A percentile compares a stretch with the other conserved stretches of the same genome.
Evolutionary conservation across 2,888 invertebrate species (phyloP).

Genomic region (Gryllus longicercus): DNA sequence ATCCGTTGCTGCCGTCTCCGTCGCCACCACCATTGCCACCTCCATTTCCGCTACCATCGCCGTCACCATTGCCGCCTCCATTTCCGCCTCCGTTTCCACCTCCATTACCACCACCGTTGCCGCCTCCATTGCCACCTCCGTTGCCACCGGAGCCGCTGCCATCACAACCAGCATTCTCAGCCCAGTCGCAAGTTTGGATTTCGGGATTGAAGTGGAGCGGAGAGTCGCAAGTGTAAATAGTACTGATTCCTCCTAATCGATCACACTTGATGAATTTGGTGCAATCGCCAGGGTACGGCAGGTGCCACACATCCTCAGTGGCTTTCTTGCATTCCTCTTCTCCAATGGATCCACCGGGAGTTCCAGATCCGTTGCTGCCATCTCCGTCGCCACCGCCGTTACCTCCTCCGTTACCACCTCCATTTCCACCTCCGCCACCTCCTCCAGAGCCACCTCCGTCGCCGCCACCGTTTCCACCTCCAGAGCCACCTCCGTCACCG

Average conservation of each 20-base stretch:
- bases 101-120: too few relatives aligned
- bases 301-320: neutral
- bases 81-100: too few relatives aligned
- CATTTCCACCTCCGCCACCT: too few relatives aligned
- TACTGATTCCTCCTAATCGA: neutral
- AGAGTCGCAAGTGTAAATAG: neutral
- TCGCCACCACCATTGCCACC: too few relatives aligned
- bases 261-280: neutral
- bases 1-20: too few relatives aligned
- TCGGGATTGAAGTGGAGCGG: neutral
- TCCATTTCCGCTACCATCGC: too few relatives aligned
- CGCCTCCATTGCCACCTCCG: neutral
- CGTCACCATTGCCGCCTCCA: too few relatives aligned
- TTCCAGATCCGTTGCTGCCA: neutral
- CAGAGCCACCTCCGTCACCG: too few relatives aligned
- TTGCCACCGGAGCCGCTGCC: neutral
- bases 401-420: neutral
- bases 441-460: neutral
- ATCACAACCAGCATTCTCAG: neutral
- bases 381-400: neutral
- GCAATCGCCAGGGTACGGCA: neutral
- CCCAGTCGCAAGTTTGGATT: neutral
- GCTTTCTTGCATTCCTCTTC: neutral
- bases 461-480: neutral
- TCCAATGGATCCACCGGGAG: neutral